phyloP scores from a whole-genome alignment of 2,113 vertebrate species.

The Mustela lutreola region DNA sequence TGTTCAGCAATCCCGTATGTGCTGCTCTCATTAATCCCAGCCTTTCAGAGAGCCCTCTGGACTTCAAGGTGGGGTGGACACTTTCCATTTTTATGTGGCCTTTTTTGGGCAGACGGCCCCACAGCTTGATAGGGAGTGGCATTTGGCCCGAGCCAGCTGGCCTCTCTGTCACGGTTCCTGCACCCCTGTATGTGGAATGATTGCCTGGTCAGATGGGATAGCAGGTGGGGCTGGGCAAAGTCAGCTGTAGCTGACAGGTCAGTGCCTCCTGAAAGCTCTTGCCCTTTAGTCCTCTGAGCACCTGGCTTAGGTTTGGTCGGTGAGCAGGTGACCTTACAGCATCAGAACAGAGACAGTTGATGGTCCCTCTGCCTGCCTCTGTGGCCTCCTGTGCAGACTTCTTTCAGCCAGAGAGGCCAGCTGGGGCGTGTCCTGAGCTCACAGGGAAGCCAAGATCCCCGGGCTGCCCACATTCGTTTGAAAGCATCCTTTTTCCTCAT shows the following conservation, averaged over 20 bases:
- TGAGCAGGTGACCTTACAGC: conserved; percentile 57
- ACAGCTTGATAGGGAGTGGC: conserved; percentile 84
- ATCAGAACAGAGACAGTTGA: conserved; percentile 16
- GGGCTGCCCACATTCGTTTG: background rate
- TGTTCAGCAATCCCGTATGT: background rate
- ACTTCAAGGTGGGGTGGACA: conserved; percentile 58
- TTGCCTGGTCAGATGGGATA: conserved; percentile 78
- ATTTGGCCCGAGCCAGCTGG: conserved; percentile 83
- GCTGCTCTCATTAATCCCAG: conserved; percentile 59
- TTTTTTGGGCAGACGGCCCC: conserved; percentile 80
- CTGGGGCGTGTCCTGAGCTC: conserved; percentile 19
- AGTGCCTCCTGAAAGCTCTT: conserved; percentile 65
- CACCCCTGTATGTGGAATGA: conserved; percentile 78
- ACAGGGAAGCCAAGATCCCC: background rate
- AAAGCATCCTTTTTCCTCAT: conserved; percentile 34
- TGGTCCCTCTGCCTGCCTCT: conserved; percentile 36
- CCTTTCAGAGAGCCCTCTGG: conserved; percentile 62
- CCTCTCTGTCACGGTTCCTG: conserved; percentile 81
- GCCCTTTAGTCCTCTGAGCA: conserved; percentile 73
- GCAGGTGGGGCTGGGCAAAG: conserved; percentile 79
- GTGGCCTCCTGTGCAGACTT: background rate
- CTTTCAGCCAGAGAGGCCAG: background rate
- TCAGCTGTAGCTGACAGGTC: conserved; percentile 78
- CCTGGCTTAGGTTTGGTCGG: conserved; percentile 66
- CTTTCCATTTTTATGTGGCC: conserved; percentile 72